These are phyloP conservation scores for Thyatira batis DNA, from an alignment of 2,888 invertebrate genomes.

Conservation along the genomic window DNA sequence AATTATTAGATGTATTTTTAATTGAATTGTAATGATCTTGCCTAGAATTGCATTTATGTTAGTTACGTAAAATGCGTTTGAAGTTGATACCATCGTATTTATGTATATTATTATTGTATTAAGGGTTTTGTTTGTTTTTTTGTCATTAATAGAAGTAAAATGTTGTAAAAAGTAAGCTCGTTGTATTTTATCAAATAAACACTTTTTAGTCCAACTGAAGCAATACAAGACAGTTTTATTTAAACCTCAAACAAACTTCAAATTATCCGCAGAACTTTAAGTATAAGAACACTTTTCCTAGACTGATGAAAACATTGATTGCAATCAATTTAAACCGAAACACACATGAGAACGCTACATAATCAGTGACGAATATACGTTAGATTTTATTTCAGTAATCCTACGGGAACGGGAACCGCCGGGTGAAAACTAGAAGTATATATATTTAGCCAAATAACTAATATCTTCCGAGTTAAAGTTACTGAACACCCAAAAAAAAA, in stretches of 20 bases:
- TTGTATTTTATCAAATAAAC: slow-evolving; percentile 83
- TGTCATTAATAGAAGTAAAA: slow-evolving; percentile 82
- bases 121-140: slow-evolving; percentile 82
- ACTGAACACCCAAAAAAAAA: too few relatives aligned
- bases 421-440: too few relatives aligned
- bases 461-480: too few relatives aligned
- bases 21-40: slow-evolving; percentile 75
- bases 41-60: slow-evolving; percentile 81
- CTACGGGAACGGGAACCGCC: too few relatives aligned
- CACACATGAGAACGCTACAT: too few relatives aligned
- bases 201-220: slow-evolving; percentile 83
- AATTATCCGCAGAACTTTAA: neutral
- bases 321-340: too few relatives aligned
- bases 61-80: slow-evolving; percentile 76
- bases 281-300: too few relatives aligned
- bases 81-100: slow-evolving; percentile 81
- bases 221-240: slow-evolving; percentile 74
- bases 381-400: too few relatives aligned
- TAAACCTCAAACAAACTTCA: slow-evolving; percentile 14
- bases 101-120: slow-evolving; percentile 80
- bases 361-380: too few relatives aligned
- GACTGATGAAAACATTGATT: too few relatives aligned
- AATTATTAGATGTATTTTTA: slow-evolving; percentile 66
- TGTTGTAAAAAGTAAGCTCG: slow-evolving; percentile 83
- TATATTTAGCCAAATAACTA: too few relatives aligned